A percentile compares a stretch with the other conserved stretches of the same genome.
Conservation (phyloP, 2,888 invertebrate genomes). For the Lutraria lutraria region DNA sequence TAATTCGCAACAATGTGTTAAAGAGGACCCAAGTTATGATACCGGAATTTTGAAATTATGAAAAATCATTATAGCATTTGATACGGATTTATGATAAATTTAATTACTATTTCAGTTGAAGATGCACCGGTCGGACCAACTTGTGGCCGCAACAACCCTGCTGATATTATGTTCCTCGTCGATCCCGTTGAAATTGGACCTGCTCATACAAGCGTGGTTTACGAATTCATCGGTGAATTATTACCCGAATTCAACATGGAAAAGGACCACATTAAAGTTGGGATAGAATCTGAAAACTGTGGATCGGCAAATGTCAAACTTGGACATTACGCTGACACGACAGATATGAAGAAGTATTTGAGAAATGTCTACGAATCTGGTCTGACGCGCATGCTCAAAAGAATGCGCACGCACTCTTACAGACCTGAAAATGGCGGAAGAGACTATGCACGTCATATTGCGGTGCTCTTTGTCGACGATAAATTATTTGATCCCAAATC, state of each 20-base stretch:
- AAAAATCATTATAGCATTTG: no score
- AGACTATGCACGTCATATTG: conserved; percentile 71
- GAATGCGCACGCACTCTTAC: conserved; percentile 69
- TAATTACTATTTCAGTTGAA: conserved; percentile 14
- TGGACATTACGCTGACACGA: conserved; percentile 55
- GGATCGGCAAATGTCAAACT: conserved; percentile 73
- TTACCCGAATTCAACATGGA: conserved; percentile 75
- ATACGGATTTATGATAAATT: no score
- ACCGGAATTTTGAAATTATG: no score
- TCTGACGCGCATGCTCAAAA: conserved; percentile 68
- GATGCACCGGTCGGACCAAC: conserved; percentile 43
- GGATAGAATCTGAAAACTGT: conserved; percentile 76
- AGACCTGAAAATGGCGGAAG: conserved; percentile 67
- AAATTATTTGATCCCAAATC: conserved; percentile 64
- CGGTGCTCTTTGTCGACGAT: conserved; percentile 79
- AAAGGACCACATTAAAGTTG: conserved; percentile 75
- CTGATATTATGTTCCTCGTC: conserved; percentile 81
- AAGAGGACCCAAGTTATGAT: no score
- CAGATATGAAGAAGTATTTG: conserved; percentile 60
- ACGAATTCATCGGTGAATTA: conserved; percentile 74
- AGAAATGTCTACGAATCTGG: conserved; percentile 49
- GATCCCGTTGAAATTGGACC: conserved; percentile 71
- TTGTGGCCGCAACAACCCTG: conserved; percentile 68
- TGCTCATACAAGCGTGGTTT: conserved; percentile 56
- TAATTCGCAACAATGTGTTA: no score